A percentile compares a stretch with the other conserved stretches of the same genome.
Evolutionary conservation across 2,797 vertebrate genomes (phyloP).

Genomic region (Salmo trutta): DNA sequence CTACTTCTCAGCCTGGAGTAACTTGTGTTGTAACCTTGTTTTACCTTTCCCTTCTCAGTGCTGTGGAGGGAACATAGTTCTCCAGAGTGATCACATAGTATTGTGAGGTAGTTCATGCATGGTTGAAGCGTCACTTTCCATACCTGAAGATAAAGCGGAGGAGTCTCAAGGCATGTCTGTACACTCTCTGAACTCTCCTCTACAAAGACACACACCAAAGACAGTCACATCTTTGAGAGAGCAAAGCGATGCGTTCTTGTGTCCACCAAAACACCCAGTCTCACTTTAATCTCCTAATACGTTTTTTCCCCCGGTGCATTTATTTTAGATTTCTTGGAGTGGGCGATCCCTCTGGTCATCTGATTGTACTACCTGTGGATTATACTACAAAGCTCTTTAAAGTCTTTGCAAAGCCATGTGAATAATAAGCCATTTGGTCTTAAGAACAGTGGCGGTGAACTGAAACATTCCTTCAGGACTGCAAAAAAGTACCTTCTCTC

Average conservation of each 20-base stretch:
- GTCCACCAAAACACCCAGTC: neutral
- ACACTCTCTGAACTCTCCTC: neutral
- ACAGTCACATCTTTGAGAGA: neutral
- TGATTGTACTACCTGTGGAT: neutral
- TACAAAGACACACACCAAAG: neutral
- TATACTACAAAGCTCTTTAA: neutral
- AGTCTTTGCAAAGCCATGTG: neutral
- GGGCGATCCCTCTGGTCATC: neutral
- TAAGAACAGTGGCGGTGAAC: neutral
- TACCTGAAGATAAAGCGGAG: neutral
- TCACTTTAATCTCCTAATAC: neutral
- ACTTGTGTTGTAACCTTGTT: neutral
- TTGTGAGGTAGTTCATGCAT: neutral
- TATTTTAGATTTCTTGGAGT: neutral
- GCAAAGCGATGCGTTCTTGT: neutral
- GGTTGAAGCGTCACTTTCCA: neutral
- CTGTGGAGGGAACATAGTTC: too few relatives aligned
- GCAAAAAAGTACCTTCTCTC: neutral
- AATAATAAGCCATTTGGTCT: neutral
- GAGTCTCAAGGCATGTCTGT: neutral
- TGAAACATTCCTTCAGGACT: neutral
- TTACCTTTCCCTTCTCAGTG: too few relatives aligned
- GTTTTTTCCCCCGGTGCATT: neutral
- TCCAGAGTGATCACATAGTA: too few relatives aligned
- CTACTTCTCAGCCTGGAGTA: neutral